Conservation (phyloP, 2,797 vertebrate genomes). For the Acrossocheilus wenchowensis region DNA sequence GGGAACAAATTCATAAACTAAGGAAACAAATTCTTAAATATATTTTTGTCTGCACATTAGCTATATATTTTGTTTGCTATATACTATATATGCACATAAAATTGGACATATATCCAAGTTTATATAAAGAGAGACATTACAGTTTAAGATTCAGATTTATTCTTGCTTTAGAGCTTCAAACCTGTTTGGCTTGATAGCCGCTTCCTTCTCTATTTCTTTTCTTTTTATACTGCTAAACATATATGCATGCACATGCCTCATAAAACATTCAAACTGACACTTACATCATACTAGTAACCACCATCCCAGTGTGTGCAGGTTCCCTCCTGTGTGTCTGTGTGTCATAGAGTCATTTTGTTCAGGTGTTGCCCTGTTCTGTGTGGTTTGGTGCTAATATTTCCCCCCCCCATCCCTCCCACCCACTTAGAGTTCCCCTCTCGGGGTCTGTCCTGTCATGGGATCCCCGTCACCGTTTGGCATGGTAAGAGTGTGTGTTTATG, state of each 20-base stretch:
- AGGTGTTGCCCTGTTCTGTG: conserved; percentile 49
- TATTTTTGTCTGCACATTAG: not conserved
- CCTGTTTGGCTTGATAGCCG: conserved; percentile 1
- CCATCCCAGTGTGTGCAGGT: not conserved
- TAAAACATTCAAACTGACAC: not conserved
- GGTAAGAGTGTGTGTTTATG: conserved; percentile 81
- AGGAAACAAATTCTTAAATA: not conserved
- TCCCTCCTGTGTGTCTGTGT: conserved; percentile 19
- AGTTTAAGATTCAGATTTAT: not conserved
- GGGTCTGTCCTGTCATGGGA: conserved; percentile 82
- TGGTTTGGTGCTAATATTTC: conserved; percentile 63
- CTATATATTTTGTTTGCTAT: not conserved
- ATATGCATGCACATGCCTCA: not conserved
- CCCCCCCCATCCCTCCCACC: conserved; percentile 69
- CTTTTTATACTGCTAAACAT: not conserved
- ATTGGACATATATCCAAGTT: not conserved
- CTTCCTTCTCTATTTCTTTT: not conserved
- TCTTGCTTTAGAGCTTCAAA: not conserved
- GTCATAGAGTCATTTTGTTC: conserved; percentile 7
- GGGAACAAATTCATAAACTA: not conserved
- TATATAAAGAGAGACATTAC: not conserved
- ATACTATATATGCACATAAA: not conserved
- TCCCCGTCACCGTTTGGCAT: conserved; percentile 87
- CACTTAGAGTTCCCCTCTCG: conserved; percentile 76
- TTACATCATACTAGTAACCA: not conserved